Conservation (phyloP, 1,140 invertebrate genomes). For the Leptestheria dahalacensis region DNA sequence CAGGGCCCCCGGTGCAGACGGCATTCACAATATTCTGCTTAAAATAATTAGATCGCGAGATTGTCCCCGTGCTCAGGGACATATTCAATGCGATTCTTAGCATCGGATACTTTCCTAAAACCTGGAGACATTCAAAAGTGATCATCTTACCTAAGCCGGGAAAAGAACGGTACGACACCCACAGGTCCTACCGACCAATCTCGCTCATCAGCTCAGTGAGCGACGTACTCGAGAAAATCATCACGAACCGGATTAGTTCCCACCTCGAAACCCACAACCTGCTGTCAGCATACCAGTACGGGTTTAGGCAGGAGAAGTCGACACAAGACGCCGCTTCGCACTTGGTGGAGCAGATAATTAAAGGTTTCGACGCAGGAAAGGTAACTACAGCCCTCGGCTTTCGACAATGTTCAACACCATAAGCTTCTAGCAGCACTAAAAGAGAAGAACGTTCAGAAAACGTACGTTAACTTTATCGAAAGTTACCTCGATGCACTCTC, state of each 20-base stretch:
- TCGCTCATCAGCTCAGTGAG: not conserved
- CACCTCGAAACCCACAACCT: not conserved
- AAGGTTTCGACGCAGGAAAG: not conserved
- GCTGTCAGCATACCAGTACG: slow-evolving; percentile 1
- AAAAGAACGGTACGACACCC: not conserved
- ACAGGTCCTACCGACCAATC: not conserved
- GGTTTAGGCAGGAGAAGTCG: not conserved
- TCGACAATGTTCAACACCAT: not conserved
- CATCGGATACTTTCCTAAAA: not conserved
- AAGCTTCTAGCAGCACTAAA: not conserved
- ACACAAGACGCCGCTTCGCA: not conserved
- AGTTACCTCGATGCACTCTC: not conserved
- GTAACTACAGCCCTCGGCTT: not conserved
- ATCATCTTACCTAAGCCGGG: slow-evolving; percentile 1
- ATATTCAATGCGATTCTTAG: not conserved
- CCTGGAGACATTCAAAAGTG: not conserved
- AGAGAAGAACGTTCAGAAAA: not conserved
- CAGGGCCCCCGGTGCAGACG: not conserved
- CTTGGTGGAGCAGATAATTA: not conserved
- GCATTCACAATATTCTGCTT: not conserved
- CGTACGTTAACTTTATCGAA: not conserved
- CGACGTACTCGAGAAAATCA: not conserved
- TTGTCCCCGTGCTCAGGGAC: not conserved
- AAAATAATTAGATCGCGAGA: not conserved
- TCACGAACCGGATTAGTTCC: not conserved